Conservation (phyloP, 2,113 vertebrate species). For the Bufo gargarizans region DNA sequence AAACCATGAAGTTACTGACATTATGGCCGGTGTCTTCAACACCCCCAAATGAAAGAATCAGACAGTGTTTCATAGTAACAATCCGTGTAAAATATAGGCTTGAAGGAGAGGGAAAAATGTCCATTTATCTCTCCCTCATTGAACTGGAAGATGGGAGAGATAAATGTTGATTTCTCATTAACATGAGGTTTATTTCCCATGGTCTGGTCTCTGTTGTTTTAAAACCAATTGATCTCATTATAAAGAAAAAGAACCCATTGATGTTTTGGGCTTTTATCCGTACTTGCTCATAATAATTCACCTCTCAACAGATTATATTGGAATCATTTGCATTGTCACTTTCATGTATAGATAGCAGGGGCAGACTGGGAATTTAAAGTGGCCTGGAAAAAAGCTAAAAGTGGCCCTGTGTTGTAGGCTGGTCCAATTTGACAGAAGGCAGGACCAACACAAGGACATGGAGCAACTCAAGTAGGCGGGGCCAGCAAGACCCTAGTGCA, state of each 20-base stretch:
- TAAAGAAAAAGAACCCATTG: slow-evolving; percentile 29
- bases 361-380: no score
- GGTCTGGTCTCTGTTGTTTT: slow-evolving; percentile 11
- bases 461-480: no score
- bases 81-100: not conserved
- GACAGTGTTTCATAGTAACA: not conserved
- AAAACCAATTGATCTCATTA: slow-evolving; percentile 28
- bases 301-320: not conserved
- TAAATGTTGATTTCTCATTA: not conserved
- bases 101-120: not conserved
- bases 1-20: not conserved
- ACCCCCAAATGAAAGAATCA: not conserved
- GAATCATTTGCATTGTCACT: not conserved
- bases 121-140: not conserved
- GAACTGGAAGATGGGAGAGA: not conserved
- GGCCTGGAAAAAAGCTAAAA: no score
- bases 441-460: no score
- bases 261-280: slow-evolving; percentile 38
- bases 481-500: no score
- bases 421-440: no score
- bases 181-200: slow-evolving; percentile 10
- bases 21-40: not conserved
- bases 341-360: not conserved
- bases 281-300: not conserved
- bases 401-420: no score